Evolutionary conservation across 2,113 vertebrate species (phyloP), one percentile per base, ranked within the genome.

Genomic region (Ibidorhyncha struthersii): DNA sequence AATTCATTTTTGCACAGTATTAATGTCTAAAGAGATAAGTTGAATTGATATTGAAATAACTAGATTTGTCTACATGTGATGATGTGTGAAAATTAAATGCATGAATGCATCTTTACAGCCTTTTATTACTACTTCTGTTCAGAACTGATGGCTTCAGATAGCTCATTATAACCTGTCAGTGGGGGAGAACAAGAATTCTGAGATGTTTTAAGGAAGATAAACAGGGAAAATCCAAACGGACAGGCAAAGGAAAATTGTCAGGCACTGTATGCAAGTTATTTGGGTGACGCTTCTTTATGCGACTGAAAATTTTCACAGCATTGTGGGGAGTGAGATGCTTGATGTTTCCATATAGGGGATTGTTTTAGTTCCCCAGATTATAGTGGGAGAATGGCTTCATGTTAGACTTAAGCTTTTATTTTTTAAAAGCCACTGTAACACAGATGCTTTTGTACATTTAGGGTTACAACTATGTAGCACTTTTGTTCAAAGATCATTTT

Each of bases 161-260:
- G 40, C 43, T 94, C 40, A 16, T 84, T 84, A 62, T 30, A 93
- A 96, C 55, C 25, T 82, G 92, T 97, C 93, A 97, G 86, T 89
- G 93, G 96, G 96, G 95, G 94, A 72, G 95, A 97, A 96, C 71
- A 97, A 96, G 94, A 97, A 96, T 97, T 90, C 84, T 95, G 93
- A 96, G 93, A 94, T 77, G 82, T 90, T 96, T 91, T 94, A 97
- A 95, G 78, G 87, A 93, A 94, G 78, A 95, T 93, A 82, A 93
- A 58, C 41, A 86, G 74, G 82, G 38, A 49, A 62, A 79, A 91
- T 67, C 40, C 4, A 71, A 92, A 80, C 23, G 50, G 53, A 32
- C 53, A 90, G 67, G 82, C 0, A 0, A 59, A 92, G 55, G 82
- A 65, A 53, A 88, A 58, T 78, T 90, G 66, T 82, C 66, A 55